These are phyloP conservation scores for Cassiopea andromeda DNA, from an alignment of 30 jellyfish, hydroid and myxozoan genomes.

Conservation along the genomic window DNA sequence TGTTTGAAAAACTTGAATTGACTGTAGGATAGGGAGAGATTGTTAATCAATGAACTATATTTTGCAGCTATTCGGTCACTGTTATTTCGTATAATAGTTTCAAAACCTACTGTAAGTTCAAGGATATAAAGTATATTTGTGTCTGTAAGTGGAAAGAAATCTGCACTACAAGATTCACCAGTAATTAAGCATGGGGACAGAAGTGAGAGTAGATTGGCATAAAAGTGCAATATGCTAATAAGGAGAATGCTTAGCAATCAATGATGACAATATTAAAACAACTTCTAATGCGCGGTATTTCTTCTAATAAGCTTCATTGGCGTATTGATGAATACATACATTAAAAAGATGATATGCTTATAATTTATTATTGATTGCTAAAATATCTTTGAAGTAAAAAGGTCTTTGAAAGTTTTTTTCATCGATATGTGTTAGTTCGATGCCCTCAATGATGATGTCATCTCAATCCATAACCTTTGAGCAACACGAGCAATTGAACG, in stretches of 20 bases:
- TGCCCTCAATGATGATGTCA: not conserved
- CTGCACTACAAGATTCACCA: not conserved
- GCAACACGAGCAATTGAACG: not conserved
- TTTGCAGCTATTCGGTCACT: not conserved
- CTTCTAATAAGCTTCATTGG: not conserved
- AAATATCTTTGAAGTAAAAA: conserved; percentile 2
- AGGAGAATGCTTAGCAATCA: not conserved
- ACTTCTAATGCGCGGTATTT: conserved; percentile 13
- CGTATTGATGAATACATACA: not conserved
- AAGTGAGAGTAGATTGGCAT: not conserved
- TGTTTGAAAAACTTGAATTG: not conserved
- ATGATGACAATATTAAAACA: not conserved
- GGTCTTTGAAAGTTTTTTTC: not conserved
- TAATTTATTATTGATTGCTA: not conserved
- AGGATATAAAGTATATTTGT: not conserved
- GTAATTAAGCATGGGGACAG: not conserved
- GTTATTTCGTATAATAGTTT: not conserved
- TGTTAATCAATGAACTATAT: not conserved
- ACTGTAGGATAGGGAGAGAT: not conserved
- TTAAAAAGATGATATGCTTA: not conserved
- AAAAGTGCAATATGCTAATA: not conserved
- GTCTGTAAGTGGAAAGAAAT: not conserved
- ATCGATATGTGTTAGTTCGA: not conserved
- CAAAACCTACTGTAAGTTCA: not conserved
- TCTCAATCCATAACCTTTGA: not conserved